These are phyloP conservation scores for Glaucomys volans DNA, from an alignment of 2,113 vertebrate species.

Conservation along the genomic window DNA sequence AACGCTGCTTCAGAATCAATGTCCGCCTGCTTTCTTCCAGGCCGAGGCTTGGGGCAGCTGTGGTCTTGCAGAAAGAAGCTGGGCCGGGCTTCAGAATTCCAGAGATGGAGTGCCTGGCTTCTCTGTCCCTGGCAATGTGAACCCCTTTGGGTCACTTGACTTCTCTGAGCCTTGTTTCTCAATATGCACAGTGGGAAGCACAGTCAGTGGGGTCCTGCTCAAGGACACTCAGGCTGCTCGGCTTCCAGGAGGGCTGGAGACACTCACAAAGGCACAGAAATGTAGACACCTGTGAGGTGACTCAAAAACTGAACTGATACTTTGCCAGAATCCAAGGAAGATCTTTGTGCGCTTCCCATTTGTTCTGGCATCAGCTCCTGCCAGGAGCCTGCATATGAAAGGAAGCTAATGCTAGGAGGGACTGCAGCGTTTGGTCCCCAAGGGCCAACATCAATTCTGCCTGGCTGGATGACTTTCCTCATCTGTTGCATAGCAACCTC, in stretches of 20 bases:
- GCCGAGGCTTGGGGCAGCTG: background rate
- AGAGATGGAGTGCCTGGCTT: background rate
- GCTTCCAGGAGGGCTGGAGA: slow-evolving; percentile 28
- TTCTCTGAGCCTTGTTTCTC: slow-evolving; percentile 2
- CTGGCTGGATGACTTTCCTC: slow-evolving; percentile 77
- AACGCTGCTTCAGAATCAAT: slow-evolving; percentile 12
- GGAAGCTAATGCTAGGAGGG: slow-evolving; percentile 58
- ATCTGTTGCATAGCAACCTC: slow-evolving; percentile 82
- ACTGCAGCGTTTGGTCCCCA: slow-evolving; percentile 71
- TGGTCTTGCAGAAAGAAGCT: background rate
- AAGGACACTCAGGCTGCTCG: background rate
- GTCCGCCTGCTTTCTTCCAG: background rate
- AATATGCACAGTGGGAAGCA: slow-evolving; percentile 18
- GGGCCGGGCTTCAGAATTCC: background rate
- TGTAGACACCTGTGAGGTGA: background rate
- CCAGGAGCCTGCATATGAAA: slow-evolving; percentile 60
- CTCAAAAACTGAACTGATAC: slow-evolving; percentile 34
- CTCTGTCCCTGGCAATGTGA: slow-evolving; percentile 28
- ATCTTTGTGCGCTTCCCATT: slow-evolving; percentile 42
- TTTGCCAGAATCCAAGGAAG: slow-evolving; percentile 42
- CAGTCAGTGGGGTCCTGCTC: background rate
- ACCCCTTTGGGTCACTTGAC: background rate
- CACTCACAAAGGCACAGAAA: slow-evolving; percentile 10
- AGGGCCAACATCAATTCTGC: slow-evolving; percentile 76
- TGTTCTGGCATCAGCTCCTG: slow-evolving; percentile 48